Evolutionary conservation across 2,797 vertebrate genomes (phyloP).

Genomic region (Kryptopterus vitreolus): DNA sequence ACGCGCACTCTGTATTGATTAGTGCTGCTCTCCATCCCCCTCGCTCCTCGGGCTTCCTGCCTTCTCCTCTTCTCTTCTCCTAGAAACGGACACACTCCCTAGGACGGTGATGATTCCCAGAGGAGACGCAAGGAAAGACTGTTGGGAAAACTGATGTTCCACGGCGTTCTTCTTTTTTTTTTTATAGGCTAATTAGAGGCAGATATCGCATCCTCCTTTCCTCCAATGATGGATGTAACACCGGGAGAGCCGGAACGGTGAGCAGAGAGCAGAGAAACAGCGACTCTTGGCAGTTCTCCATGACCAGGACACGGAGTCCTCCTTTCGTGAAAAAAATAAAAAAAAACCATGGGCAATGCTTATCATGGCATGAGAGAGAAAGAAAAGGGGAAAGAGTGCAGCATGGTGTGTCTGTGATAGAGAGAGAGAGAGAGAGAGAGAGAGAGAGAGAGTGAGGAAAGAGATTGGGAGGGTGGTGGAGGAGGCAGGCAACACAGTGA

Average conservation of each 20-base stretch:
- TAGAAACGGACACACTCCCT: conserved; percentile 56
- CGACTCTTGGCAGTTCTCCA: conserved; percentile 57
- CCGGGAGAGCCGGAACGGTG: conserved; percentile 54
- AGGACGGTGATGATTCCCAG: conserved; percentile 56
- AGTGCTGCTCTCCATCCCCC: conserved; percentile 69
- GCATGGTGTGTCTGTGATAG: conserved; percentile 57
- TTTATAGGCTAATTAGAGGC: conserved; percentile 66
- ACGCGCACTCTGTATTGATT: conserved; percentile 57
- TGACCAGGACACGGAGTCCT: conserved; percentile 59
- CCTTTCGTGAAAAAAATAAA: too few relatives aligned
- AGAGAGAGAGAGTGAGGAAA: conserved; percentile 59
- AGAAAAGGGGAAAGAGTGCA: conserved; percentile 52
- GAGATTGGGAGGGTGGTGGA: conserved; percentile 42
- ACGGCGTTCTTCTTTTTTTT: conserved; percentile 52
- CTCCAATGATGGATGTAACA: conserved; percentile 56
- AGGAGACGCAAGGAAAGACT: conserved; percentile 8
- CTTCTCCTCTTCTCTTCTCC: conserved; percentile 32
- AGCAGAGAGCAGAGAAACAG: conserved; percentile 32
- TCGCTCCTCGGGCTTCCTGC: conserved; percentile 55
- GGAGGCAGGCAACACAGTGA: conserved; percentile 59
- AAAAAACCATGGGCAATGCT: conserved; percentile 70
- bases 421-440: conserved; percentile 55
- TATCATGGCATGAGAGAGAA: conserved; percentile 55
- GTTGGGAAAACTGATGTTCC: conserved; percentile 38
- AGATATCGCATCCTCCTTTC: conserved; percentile 45